These are phyloP conservation scores for Sminthurides bifidus DNA, from an alignment of 1,140 invertebrate genomes.

Conservation along the genomic window DNA sequence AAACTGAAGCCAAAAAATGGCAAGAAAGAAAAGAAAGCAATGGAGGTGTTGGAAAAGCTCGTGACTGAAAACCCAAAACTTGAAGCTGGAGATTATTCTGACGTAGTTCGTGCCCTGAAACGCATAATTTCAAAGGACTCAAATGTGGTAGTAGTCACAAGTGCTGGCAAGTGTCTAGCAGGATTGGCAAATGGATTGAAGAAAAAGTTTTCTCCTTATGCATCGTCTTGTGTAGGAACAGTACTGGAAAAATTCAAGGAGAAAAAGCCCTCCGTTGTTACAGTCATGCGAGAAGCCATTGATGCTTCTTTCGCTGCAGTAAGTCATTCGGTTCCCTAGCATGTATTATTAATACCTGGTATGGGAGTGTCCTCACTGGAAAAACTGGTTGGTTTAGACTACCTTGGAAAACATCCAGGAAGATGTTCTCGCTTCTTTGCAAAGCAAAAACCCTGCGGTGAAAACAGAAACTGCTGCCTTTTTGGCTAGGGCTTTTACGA, in stretches of 20 bases:
- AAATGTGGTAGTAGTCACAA: slow-evolving; percentile 83
- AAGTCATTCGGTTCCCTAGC: slow-evolving; percentile 35
- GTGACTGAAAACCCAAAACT: slow-evolving; percentile 67
- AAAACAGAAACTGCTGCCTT: slow-evolving; percentile 87
- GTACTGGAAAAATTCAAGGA: slow-evolving; percentile 95
- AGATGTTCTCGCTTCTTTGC: slow-evolving; percentile 66
- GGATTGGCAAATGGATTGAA: slow-evolving; percentile 74
- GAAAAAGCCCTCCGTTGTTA: slow-evolving; percentile 85
- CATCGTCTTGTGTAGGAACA: slow-evolving; percentile 60
- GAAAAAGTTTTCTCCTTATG: slow-evolving; percentile 75
- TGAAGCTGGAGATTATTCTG: slow-evolving; percentile 83
- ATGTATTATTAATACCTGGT: background rate
- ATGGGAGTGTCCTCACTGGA: too few relatives aligned
- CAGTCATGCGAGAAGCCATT: slow-evolving; percentile 72
- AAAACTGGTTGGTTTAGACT: slow-evolving; percentile 54
- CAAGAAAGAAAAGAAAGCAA: slow-evolving; percentile 83
- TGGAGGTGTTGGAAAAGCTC: slow-evolving; percentile 68
- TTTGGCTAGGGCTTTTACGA: slow-evolving; percentile 65
- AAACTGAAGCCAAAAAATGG: slow-evolving; percentile 95
- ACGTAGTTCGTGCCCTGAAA: slow-evolving; percentile 71
- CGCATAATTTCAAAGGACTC: slow-evolving; percentile 88
- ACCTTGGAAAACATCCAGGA: slow-evolving; percentile 78
- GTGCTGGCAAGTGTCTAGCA: slow-evolving; percentile 73
- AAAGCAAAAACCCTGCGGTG: slow-evolving; percentile 90
- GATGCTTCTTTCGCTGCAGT: slow-evolving; percentile 77